Percentiles rank a stretch among this genome's conserved stretches.
These are phyloP conservation scores for Lasioglossum leucozonium DNA, from an alignment of 2,888 invertebrate genomes.

Conservation along the genomic window DNA sequence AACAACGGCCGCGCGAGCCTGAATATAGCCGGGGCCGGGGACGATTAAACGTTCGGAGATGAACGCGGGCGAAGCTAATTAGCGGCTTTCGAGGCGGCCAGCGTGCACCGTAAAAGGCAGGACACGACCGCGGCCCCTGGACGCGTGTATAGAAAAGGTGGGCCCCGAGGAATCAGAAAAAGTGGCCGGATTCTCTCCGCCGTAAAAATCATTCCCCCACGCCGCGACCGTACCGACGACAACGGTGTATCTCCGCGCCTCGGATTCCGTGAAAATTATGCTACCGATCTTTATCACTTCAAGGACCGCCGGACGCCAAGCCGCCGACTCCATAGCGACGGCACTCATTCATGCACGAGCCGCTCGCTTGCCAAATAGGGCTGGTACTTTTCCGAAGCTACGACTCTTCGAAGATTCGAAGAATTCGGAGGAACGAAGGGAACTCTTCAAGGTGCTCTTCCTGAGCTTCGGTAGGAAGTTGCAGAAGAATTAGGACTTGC, in stretches of 20 bases:
- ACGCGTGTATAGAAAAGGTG: constrained; percentile 47
- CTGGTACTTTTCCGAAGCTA: no score
- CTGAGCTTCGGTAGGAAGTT: no score
- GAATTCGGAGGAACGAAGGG: no score
- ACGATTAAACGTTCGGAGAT: constrained; percentile 66
- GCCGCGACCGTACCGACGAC: constrained; percentile 5
- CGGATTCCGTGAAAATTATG: constrained; percentile 35
- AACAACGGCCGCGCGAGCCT: constrained; percentile 31
- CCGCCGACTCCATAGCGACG: neutral
- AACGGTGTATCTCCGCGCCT: constrained; percentile 11
- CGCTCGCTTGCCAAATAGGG: no score
- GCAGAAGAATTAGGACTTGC: no score
- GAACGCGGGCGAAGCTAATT: constrained; percentile 70
- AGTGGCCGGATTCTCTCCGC: constrained; percentile 61
- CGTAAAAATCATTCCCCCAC: constrained; percentile 66
- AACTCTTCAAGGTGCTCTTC: no score
- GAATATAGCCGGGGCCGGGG: constrained; percentile 44
- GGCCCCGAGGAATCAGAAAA: constrained; percentile 60
- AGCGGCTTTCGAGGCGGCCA: constrained; percentile 65
- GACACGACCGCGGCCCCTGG: constrained; percentile 56
- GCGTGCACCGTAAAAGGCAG: constrained; percentile 70
- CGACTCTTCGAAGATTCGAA: no score
- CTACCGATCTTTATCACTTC: constrained; percentile 12
- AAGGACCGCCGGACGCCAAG: neutral
- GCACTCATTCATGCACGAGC: no score